Conservation (phyloP, 2,113 vertebrate genomes). For the mouse (Mus musculus) region GRCm39 chr11:94781001-94781500, state of each 20-base stretch:
- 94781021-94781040: not conserved
- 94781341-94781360: not conserved
- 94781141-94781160: not conserved
- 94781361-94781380: not conserved
- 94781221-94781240: too few relatives aligned
- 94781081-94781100: not conserved
- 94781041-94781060: not conserved
- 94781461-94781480: not conserved
- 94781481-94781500: not conserved
- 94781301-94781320: not conserved
- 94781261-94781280: too few relatives aligned
- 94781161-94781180: not conserved
- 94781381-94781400: not conserved
- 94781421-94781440: not conserved
- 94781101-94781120: not conserved
- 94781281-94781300: not conserved
- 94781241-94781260: too few relatives aligned
- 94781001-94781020: not conserved
- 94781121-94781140: not conserved
- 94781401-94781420: not conserved
- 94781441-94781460: not conserved
- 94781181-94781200: too few relatives aligned
- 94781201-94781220: too few relatives aligned
- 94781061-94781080: not conserved
- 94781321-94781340: not conserved